phyloP scores from a whole-genome alignment of 2,797 vertebrate genomes.

The Knipowitschia caucasica region DNA sequence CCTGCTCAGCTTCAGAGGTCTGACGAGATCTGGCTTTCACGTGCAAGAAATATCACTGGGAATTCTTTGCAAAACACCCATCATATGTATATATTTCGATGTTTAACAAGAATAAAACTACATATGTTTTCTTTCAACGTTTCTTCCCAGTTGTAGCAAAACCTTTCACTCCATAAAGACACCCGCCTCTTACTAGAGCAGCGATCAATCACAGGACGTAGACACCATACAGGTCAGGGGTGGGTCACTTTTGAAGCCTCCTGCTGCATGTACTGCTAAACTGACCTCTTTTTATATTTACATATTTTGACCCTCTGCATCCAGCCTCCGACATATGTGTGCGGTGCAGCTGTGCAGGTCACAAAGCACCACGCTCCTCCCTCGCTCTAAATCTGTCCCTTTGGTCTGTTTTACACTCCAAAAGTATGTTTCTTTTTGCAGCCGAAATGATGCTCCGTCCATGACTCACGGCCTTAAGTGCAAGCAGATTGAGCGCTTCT shows the following conservation, averaged over 20 bases:
- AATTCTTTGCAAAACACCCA: too few relatives aligned
- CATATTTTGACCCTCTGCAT: conserved; percentile 2
- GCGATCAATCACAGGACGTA: conserved; percentile 3
- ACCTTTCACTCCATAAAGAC: not conserved
- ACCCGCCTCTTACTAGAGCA: not conserved
- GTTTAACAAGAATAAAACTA: not conserved
- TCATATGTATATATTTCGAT: too few relatives aligned
- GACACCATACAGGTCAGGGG: not conserved
- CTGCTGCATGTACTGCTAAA: not conserved
- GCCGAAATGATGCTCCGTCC: conserved; percentile 14
- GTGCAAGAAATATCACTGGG: too few relatives aligned
- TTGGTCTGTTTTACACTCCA: conserved; percentile 20
- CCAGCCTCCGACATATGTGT: conserved; percentile 11
- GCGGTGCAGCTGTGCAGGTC: conserved; percentile 39
- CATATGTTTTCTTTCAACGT: not conserved
- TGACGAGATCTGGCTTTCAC: too few relatives aligned
- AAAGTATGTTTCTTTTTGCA: conserved; percentile 20
- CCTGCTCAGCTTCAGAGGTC: too few relatives aligned
- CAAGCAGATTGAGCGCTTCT: conserved; percentile 43
- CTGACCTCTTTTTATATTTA: conserved; percentile 3
- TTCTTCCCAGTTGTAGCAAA: not conserved
- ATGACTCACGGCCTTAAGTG: conserved; percentile 43
- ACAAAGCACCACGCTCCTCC: conserved; percentile 17
- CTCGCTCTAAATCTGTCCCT: conserved; percentile 17
- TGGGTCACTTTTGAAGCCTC: conserved; percentile 1